Base-by-base conservation (phyloP, 2,888 invertebrate genomes). In the Cloeon dipterum region DNA sequence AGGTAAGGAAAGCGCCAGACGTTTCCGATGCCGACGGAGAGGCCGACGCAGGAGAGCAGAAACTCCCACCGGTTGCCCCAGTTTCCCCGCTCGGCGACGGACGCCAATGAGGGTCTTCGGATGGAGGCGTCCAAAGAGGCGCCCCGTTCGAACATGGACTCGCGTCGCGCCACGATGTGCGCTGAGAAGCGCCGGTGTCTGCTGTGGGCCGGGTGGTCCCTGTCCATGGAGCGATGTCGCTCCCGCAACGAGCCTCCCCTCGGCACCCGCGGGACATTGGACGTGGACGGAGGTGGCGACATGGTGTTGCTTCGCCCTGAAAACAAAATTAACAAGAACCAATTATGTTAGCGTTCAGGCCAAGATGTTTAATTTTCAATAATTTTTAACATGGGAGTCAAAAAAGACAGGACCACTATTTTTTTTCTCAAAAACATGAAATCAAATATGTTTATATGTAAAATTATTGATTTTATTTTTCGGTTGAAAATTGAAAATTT, bases 1-100 rank as follows among this genome's bases (percentile, higher is more conserved):
- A 83, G 58, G 52, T 83, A 85, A 1, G 85, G 85, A 56, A 85
- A 85, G 43, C 83, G 65, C 79, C 79, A 81, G 10, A 85, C 71
- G 53, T 83, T 85, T 40, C 83, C 82, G 40, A 83, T 73, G 34
- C 83, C 83, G 36, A 85, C 78, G 4, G 81, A 79, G 49, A 81
- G 82, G 18, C 83, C 83, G 36, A 83, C 66, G 47, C 79, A 78
- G 19, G 79, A 77, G 38, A 85, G 59, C 25, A 85, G 55, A 53
- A 81, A 85, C 55, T 85, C 82, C 13, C 55, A 55, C 36, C 53
- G 49, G 36, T 50, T 52, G 2, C 56, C 58, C 58, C 59, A 59
- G 43, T 51, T 50, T 4, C 57, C 58, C 25, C 58, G 44, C 42
- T 49, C 49, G 11, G 49, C 49, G 26, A 50, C 47, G 16, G 48